Evolutionary conservation across 2,888 invertebrate species (phyloP).

Genomic region (Drosophila atroscutellata): DNA sequence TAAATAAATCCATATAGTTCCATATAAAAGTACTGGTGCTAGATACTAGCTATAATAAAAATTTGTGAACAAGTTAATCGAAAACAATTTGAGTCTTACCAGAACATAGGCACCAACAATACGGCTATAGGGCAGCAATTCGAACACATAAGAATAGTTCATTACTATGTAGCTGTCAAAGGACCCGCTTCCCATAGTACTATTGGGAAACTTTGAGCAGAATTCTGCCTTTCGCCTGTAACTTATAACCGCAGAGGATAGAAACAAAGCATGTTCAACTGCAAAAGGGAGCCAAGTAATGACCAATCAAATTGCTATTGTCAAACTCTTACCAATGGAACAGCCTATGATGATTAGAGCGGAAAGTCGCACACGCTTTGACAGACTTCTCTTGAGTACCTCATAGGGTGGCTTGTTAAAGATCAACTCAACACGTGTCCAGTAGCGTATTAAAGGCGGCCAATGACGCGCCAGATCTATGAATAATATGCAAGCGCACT

Average conservation of each 20-base stretch:
- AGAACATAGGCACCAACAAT: constrained; percentile 57
- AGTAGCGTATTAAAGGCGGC: constrained; percentile 81
- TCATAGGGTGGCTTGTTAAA: constrained; percentile 81
- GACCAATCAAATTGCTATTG: rapidly evolving
- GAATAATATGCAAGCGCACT: constrained; percentile 76
- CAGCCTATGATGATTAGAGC: constrained; percentile 72
- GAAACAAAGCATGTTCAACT: constrained; percentile 81
- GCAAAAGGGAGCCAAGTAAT: background rate
- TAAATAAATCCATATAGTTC: constrained; percentile 91
- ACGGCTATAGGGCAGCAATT: constrained; percentile 67
- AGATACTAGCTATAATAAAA: constrained; percentile 61
- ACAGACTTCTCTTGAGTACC: constrained; percentile 63
- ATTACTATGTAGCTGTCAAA: constrained; percentile 64
- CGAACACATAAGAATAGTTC: constrained; percentile 78
- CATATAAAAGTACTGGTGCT: constrained; percentile 87
- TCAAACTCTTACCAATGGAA: constrained; percentile 61
- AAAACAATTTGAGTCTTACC: constrained; percentile 59
- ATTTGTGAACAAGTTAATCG: background rate
- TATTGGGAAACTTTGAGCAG: constrained; percentile 61
- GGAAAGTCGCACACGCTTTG: constrained; percentile 70
- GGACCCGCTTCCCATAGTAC: constrained; percentile 44
- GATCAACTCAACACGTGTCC: constrained; percentile 80
- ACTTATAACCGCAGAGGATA: constrained; percentile 63
- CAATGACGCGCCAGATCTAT: constrained; percentile 79
- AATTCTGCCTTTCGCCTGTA: constrained; percentile 56